A percentile compares a stretch with the other conserved stretches of the same genome.
phyloP scores from a whole-genome alignment of 2,888 invertebrate species.

The Allophyes oxyacanthae region DNA sequence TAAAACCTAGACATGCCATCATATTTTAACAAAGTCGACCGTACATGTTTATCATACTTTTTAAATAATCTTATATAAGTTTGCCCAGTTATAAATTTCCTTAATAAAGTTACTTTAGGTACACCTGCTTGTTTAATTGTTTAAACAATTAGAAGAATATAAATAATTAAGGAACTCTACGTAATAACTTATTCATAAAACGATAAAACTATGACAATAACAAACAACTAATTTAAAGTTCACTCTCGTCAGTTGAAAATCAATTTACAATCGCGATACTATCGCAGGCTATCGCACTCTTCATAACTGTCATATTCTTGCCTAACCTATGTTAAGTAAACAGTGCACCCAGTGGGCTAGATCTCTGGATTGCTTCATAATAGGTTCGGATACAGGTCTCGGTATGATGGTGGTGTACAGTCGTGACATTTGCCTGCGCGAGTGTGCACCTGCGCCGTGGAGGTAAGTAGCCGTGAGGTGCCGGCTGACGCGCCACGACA shows the following conservation, averaged over 20 bases:
- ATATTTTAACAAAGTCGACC: no score
- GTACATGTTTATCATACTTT: no score
- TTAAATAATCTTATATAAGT: no score
- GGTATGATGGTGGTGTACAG: constrained; percentile 45
- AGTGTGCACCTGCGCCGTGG: constrained; percentile 77
- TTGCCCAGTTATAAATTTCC: constrained; percentile 4
- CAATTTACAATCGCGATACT: constrained; percentile 61
- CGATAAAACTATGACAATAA: constrained; percentile 48
- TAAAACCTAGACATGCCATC: no score
- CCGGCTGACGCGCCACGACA: constrained; percentile 85
- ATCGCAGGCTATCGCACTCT: constrained; percentile 53
- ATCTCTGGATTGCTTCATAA: constrained; percentile 17
- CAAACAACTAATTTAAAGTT: constrained; percentile 53
- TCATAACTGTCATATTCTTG: constrained; percentile 64
- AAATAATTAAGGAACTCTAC: constrained; percentile 24
- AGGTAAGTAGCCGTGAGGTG: constrained; percentile 71
- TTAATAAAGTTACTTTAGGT: constrained; percentile 1
- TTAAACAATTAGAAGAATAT: constrained; percentile 26
- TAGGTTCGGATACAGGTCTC: constrained; percentile 32
- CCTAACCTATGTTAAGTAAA: constrained; percentile 50
- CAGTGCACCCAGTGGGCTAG: constrained; percentile 36
- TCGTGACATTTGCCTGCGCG: constrained; percentile 76
- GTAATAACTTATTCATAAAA: constrained; percentile 43
- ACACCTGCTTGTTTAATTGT: constrained; percentile 39
- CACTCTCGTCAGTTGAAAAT: constrained; percentile 61